phyloP scores from a whole-genome alignment of 2,113 vertebrate species.

The Paradoxurus hermaphroditus region DNA sequence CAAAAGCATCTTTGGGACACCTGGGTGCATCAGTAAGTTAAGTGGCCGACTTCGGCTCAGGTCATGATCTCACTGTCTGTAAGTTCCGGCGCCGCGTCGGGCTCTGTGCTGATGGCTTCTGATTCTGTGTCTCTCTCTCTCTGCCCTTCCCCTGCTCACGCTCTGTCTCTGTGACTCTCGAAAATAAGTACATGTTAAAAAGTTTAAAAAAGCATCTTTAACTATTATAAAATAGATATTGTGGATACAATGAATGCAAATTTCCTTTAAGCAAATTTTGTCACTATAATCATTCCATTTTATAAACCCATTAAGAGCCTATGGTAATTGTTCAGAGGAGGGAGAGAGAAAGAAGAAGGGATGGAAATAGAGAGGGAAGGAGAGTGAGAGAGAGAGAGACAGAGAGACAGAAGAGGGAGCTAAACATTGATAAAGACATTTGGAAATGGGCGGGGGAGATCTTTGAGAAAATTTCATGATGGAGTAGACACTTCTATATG shows the following conservation, averaged over 20 bases:
- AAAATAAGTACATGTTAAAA: no score
- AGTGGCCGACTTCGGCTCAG: no score
- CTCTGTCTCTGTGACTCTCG: no score
- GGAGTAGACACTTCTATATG: not conserved
- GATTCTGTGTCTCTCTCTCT: no score
- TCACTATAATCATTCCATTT: not conserved
- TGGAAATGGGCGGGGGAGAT: not conserved
- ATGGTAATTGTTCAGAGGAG: not conserved
- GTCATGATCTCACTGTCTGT: no score
- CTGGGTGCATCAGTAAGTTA: no score
- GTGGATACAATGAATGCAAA: not conserved
- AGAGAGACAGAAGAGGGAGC: not conserved
- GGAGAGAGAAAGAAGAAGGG: not conserved
- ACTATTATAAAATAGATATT: not conserved
- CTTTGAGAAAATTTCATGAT: not conserved
- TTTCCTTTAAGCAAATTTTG: not conserved
- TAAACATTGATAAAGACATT: not conserved
- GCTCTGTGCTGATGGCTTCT: no score
- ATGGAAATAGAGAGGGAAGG: not conserved
- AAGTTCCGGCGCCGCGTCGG: no score
- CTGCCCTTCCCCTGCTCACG: no score
- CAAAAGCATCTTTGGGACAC: not conserved
- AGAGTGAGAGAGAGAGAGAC: not conserved
- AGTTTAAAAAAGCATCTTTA: not conserved
- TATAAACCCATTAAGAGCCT: not conserved